Base-by-base conservation (phyloP, 2,797 vertebrate species). In the Pogoniulus pusillus region DNA sequence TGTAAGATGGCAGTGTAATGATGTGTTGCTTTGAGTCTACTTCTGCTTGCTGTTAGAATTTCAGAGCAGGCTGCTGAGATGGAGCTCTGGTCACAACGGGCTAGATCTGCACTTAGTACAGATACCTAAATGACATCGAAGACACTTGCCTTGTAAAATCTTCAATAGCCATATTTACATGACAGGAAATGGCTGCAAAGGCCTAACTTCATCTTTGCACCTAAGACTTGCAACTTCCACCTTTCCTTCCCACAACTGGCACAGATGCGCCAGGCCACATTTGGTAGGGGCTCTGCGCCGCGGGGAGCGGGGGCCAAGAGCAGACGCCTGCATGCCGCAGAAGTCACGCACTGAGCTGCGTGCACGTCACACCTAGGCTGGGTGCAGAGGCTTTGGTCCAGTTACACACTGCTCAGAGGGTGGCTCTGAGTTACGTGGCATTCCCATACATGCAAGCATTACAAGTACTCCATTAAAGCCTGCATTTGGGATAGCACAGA, bases 121-220 rank as follows among this genome's bases (percentile, higher is more conserved):
- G 64, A 10, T 68, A 81, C 59, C 66, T 87, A 91, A 91, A 39
- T 65, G 86, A 94, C 49, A 82, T 68, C 10, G 1, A 60, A 91
- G 80, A 65, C 75, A 74, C 78, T 80, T 91, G 53, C 84, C 89
- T 94, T 94, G 95, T 96, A 69, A 94, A 95, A 87, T 89, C 82
- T 96, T 96, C 93, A 80, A 96, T 95, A 96, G 84, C 83, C 95
- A 91, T 93, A 96, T 89, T 70, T 85, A 92, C 49, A 64, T 78
- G 64, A 77, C 85, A 89, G 79, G 86, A 96, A 96, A 96, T 13
- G 65, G 88, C 96, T 78, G 80, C 43, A 69, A 91, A 96, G 80
- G 88, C 87, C 73, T 92, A 85, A 60, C 78, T 63, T 43, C 65
- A 35, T 90, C 63, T 91, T 89, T 93, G 87, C 96, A 94, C 75